A percentile compares a stretch with the other conserved stretches of the same genome.
phyloP scores from a whole-genome alignment of 2,888 invertebrate species.

The Plebejus argus region DNA sequence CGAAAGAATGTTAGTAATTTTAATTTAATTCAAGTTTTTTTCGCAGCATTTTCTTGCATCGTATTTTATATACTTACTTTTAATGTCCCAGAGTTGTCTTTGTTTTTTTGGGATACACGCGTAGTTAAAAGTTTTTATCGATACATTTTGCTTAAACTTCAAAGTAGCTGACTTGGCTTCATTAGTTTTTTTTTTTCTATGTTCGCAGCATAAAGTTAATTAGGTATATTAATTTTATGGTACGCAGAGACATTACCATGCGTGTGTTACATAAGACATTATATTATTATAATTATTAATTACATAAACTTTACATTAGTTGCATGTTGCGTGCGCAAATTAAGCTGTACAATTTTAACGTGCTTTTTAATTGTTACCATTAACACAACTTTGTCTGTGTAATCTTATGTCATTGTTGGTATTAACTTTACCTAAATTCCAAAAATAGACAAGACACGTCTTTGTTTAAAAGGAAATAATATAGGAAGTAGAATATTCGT shows the following conservation, averaged over 20 bases:
- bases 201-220: no score
- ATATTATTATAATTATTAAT: neutral
- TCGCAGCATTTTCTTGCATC: no score
- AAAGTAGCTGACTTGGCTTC: neutral
- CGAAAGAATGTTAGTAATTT: no score
- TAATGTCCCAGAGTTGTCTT: no score
- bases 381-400: neutral
- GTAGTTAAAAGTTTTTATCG: no score
- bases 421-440: neutral
- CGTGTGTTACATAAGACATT: neutral
- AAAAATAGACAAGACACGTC: neutral
- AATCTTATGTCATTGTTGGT: neutral
- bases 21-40: no score
- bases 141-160: neutral
- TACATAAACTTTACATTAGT: conserved; percentile 28
- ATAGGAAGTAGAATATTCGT: no score
- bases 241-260: conserved; percentile 11
- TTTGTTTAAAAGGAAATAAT: no score
- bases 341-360: conserved; percentile 9
- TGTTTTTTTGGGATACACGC: no score
- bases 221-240: no score
- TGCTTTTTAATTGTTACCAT: conserved; percentile 2
- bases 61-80: no score
- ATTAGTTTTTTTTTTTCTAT: neutral
- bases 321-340: conserved; percentile 4